Evolutionary conservation across 1,140 invertebrate species (phyloP).

Genomic region (Cylas formicarius): DNA sequence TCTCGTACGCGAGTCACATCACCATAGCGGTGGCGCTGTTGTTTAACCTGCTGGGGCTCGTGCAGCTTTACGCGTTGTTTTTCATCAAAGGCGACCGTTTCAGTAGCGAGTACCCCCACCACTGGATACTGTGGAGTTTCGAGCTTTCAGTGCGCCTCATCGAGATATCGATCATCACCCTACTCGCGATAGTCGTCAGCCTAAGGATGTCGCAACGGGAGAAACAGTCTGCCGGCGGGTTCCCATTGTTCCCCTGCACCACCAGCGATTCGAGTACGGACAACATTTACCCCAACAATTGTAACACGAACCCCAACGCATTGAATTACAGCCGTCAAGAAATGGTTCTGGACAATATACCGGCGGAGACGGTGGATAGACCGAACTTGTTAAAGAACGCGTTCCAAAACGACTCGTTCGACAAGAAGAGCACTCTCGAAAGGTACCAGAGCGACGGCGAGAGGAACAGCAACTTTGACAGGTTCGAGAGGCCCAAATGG

Average conservation of each 20-base stretch:
- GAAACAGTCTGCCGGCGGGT: slow-evolving; percentile 57
- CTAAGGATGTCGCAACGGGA: slow-evolving; percentile 54
- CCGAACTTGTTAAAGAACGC: slow-evolving; percentile 43
- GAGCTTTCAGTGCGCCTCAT: slow-evolving; percentile 75
- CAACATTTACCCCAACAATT: slow-evolving; percentile 75
- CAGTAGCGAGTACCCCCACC: slow-evolving; percentile 44
- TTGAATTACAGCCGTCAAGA: slow-evolving; percentile 69
- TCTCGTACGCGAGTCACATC: slow-evolving; percentile 75
- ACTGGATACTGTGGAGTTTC: slow-evolving; percentile 86
- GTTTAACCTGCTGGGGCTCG: slow-evolving; percentile 69
- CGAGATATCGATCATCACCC: slow-evolving; percentile 73
- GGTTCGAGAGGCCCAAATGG: slow-evolving; percentile 40
- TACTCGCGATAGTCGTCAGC: slow-evolving; percentile 77
- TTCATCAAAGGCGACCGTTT: slow-evolving; percentile 54
- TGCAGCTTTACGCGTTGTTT: slow-evolving; percentile 78
- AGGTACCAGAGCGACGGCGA: slow-evolving; percentile 37
- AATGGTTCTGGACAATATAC: slow-evolving; percentile 48
- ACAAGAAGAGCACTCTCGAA: slow-evolving; percentile 49
- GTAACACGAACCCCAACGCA: slow-evolving; percentile 75
- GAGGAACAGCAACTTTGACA: slow-evolving; percentile 33
- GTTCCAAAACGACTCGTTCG: slow-evolving; percentile 45
- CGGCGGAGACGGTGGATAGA: slow-evolving; percentile 44
- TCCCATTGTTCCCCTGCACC: slow-evolving; percentile 69
- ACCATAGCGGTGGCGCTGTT: slow-evolving; percentile 76
- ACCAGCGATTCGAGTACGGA: slow-evolving; percentile 72